A percentile compares a stretch with the other conserved stretches of the same genome.
These are phyloP conservation scores for Pseudopleuronectes americanus DNA, from an alignment of 2,797 vertebrate genomes.

Conservation along the genomic window DNA sequence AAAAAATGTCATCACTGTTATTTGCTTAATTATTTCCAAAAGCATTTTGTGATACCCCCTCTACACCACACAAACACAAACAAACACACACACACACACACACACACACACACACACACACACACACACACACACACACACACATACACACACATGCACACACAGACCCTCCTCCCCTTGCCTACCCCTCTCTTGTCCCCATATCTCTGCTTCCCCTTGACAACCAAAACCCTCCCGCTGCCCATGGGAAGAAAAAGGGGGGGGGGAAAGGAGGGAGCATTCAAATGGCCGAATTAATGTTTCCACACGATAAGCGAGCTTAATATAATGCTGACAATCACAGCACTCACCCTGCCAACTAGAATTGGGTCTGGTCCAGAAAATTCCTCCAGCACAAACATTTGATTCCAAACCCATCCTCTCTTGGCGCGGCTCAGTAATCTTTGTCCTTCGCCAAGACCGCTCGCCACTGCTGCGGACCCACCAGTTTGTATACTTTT, in stretches of 20 bases:
- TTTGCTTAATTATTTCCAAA: slow-evolving; percentile 62
- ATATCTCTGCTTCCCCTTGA: slow-evolving; percentile 63
- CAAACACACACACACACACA: not conserved
- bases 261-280: slow-evolving; percentile 67
- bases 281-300: slow-evolving; percentile 84
- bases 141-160: not conserved
- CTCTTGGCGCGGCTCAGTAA: slow-evolving; percentile 96
- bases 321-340: slow-evolving; percentile 86
- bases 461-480: slow-evolving; percentile 84
- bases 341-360: slow-evolving; percentile 97
- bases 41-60: slow-evolving; percentile 43
- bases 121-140: not conserved
- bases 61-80: not conserved
- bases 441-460: slow-evolving; percentile 90
- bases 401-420: slow-evolving; percentile 99
- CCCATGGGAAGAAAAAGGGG: slow-evolving; percentile 53
- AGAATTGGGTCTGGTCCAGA: slow-evolving; percentile 99
- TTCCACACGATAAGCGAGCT: slow-evolving; percentile 84
- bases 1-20: slow-evolving; percentile 30
- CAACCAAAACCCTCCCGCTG: slow-evolving; percentile 58
- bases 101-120: not conserved
- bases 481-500: slow-evolving; percentile 85
- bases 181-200: slow-evolving; percentile 38
- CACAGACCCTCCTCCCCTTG: no score
- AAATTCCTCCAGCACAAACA: slow-evolving; percentile 99